Evolutionary conservation across 2,888 invertebrate species (phyloP), one percentile per base, ranked within the genome.

Genomic region (Selenia dentaria): DNA sequence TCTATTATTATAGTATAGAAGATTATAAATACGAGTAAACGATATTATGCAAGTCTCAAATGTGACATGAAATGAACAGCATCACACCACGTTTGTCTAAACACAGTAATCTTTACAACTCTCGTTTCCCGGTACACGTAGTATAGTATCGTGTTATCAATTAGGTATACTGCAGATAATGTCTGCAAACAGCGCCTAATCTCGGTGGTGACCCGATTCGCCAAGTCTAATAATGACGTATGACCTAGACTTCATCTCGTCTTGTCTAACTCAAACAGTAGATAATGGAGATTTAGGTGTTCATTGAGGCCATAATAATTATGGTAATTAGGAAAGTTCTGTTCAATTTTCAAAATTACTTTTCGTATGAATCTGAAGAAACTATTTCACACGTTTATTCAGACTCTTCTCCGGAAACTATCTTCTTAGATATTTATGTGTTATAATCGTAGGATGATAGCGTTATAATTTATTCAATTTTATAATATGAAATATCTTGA

Each of bases 141-240:
- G 67, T 67, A 67, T 72, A 74, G 67, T 67, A 67, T 67, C 61
- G 28, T 56, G 57, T 67, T 67, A 68, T 75, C 70, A 73, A 64
- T n/a, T 46, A 59, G 62, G 59, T 67, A 38, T 38, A 45, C 38
- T 28, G 35, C 59, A 65, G 69, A 63, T 72, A 70, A 75, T 70
- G 68, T 66, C 51, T 74, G 70, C 80, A 69, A 68, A 72, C 64
- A 77, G 47, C 52, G 66, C 66, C 72, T 86, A 84, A 86, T 84
- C 82, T 84, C 58, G 61, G 73, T 59, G 73, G 68, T 84, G 83
- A 85, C 84, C 84, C 68, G 76, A 69, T 74, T 84, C 67, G 64
- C 69, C 78, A 81, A 75, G 83, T 71, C 78, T 79, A 78, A 79
- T 78, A 79, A 79, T 82, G 83, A 83, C 83, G 83, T 86, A 77